A percentile compares a stretch with the other conserved stretches of the same genome.
Evolutionary conservation across 1,140 invertebrate species (phyloP).

Genomic region (Myzus persicae): DNA sequence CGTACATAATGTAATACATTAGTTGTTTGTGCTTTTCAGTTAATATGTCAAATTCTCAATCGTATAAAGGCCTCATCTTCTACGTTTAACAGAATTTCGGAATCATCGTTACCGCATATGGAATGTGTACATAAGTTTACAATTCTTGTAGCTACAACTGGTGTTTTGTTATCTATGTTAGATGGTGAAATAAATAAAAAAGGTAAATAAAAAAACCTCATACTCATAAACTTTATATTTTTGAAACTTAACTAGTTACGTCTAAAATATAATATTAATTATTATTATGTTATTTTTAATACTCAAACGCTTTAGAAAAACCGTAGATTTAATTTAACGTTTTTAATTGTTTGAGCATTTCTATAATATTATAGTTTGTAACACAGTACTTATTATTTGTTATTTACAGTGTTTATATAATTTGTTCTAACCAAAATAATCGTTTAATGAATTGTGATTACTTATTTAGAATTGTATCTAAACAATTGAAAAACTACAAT

Average conservation of each 20-base stretch:
- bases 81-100: neutral
- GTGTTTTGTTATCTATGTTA: conserved; percentile 28
- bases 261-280: neutral
- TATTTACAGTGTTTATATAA: too few species aligned
- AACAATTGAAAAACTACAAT: too few species aligned
- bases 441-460: too few species aligned
- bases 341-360: neutral
- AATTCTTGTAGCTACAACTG: conserved; percentile 17
- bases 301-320: neutral
- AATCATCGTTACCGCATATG: neutral
- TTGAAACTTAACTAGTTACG: too few species aligned
- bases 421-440: too few species aligned
- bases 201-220: neutral
- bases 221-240: neutral
- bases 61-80: conserved; percentile 32
- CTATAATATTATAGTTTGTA: too few species aligned
- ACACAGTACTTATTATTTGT: too few species aligned
- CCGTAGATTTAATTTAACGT: neutral
- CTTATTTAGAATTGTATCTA: too few species aligned
- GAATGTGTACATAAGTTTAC: conserved; percentile 44
- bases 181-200: neutral
- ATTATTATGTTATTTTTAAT: too few species aligned
- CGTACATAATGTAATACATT: neutral
- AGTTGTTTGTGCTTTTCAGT: neutral
- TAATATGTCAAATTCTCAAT: conserved; percentile 47